Conservation (phyloP, 2,888 invertebrate genomes). For the Ceratothoa steindachneri region DNA sequence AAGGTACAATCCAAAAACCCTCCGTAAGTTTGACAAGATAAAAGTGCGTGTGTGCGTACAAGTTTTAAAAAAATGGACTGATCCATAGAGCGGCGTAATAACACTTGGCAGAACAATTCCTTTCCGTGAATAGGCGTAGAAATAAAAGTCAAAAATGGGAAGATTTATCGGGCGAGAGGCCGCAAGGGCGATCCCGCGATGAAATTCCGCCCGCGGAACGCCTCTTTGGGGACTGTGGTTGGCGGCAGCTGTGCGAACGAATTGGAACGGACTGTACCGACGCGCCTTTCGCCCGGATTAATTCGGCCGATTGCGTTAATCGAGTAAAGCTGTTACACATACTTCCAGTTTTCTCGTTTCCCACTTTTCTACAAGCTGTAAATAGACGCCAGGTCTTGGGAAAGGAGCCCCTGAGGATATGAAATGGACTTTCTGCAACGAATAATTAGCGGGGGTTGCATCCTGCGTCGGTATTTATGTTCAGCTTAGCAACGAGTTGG, state of each 20-base stretch:
- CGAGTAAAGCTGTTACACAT: conserved; percentile 4
- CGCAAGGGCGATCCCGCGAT: not conserved
- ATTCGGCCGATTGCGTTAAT: conserved; percentile 9
- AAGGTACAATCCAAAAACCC: too few relatives aligned
- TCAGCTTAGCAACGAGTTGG: not conserved
- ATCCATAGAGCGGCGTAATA: not conserved
- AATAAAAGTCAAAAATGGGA: conserved; percentile 12
- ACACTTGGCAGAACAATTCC: not conserved
- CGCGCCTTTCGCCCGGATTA: conserved; percentile 3
- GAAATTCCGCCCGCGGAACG: not conserved
- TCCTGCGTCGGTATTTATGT: too few relatives aligned
- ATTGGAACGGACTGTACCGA: too few relatives aligned
- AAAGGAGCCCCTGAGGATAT: too few relatives aligned
- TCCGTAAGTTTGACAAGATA: too few relatives aligned
- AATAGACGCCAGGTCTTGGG: too few relatives aligned
- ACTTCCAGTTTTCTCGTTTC: not conserved
- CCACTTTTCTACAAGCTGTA: too few relatives aligned
- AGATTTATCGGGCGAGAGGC: conserved; percentile 1
- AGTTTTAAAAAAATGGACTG: too few relatives aligned
- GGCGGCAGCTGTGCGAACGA: not conserved
- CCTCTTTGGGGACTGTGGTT: conserved; percentile 4
- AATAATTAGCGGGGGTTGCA: too few relatives aligned
- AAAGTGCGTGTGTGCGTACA: too few relatives aligned
- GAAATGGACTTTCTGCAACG: too few relatives aligned
- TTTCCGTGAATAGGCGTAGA: conserved; percentile 5